These are phyloP conservation scores for Lepisosteus oculatus DNA, from an alignment of 2,113 vertebrate species.

Conservation along the genomic window DNA sequence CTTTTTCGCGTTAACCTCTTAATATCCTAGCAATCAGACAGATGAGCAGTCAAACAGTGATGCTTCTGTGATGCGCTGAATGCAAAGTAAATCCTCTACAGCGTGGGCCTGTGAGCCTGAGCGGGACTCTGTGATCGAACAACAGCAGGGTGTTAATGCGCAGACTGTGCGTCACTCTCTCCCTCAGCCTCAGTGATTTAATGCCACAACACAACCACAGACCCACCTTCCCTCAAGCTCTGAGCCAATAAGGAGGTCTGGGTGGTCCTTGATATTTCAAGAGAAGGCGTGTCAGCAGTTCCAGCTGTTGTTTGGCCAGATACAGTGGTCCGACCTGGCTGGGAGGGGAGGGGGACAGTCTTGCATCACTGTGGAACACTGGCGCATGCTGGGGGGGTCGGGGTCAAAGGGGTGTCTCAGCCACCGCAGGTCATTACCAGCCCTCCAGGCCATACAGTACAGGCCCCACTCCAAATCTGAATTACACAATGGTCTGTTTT, in stretches of 20 bases:
- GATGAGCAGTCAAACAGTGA: not conserved
- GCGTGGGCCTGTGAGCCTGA: not conserved
- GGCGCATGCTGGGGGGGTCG: not conserved
- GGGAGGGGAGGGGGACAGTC: not conserved
- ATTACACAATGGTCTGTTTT: not conserved
- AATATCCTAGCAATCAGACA: not conserved
- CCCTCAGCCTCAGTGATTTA: not conserved
- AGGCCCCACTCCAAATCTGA: not conserved
- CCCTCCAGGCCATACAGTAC: not conserved
- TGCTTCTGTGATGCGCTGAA: not conserved
- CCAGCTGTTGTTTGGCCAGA: not conserved
- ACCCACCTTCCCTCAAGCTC: not conserved
- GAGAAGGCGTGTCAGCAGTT: constrained; percentile 2
- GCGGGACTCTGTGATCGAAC: not conserved
- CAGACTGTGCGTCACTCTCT: too few species aligned
- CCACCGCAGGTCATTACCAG: not conserved
- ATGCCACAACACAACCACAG: not conserved
- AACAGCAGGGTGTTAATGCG: not conserved
- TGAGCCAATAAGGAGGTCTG: not conserved
- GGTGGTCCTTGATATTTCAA: not conserved
- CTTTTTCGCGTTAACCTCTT: not conserved
- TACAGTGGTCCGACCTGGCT: not conserved
- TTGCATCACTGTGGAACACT: not conserved
- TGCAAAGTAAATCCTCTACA: not conserved
- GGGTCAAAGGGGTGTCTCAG: not conserved